A percentile compares a stretch with the other conserved stretches of the same genome.
phyloP scores from a whole-genome alignment of 2,888 invertebrate species.

The Azorinus chamasolen region DNA sequence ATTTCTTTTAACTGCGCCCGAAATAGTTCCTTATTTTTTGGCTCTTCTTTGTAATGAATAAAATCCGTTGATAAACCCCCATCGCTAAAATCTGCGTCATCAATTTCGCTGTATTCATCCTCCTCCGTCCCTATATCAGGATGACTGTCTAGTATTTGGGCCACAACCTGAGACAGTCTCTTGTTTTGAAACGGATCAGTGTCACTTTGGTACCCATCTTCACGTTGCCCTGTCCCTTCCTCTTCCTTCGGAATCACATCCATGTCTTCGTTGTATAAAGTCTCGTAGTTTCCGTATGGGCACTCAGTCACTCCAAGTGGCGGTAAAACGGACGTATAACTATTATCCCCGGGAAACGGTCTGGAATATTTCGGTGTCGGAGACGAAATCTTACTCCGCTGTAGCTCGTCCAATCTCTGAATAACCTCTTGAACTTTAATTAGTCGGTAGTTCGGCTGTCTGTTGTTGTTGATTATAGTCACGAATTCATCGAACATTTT shows the following conservation, averaged over 20 bases:
- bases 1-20: constrained; percentile 37
- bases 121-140: constrained; percentile 18
- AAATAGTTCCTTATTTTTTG: constrained; percentile 55
- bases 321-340: no score
- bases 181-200: constrained; percentile 50
- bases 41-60: constrained; percentile 62
- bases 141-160: constrained; percentile 52
- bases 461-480: constrained; percentile 43
- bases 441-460: no score
- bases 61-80: constrained; percentile 48
- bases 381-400: no score
- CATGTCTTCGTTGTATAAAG: no score
- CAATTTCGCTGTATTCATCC: not conserved
- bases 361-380: no score
- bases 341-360: no score
- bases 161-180: constrained; percentile 52
- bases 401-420: no score
- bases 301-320: no score
- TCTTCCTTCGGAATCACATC: no score
- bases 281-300: no score
- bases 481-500: constrained; percentile 84
- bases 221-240: not conserved
- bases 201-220: constrained; percentile 2
- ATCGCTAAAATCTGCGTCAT: not conserved
- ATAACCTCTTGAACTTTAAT: no score